These are phyloP conservation scores for Agonopterix arenella DNA, from an alignment of 2,888 invertebrate genomes.

Conservation along the genomic window DNA sequence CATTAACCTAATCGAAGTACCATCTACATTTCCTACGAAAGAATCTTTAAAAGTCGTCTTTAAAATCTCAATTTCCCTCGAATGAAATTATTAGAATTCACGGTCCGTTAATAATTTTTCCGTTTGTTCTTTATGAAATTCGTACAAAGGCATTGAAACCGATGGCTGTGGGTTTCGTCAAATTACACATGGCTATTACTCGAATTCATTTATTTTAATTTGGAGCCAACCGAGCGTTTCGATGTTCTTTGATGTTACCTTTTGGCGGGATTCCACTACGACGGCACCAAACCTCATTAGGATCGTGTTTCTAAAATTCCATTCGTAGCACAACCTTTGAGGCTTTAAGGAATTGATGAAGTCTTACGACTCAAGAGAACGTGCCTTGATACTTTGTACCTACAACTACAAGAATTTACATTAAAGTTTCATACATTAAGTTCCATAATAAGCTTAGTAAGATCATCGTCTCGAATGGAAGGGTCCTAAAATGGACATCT, in stretches of 20 bases:
- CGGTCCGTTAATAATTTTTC: conserved; percentile 12
- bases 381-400: no score
- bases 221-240: conserved; percentile 22
- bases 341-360: no score
- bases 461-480: no score
- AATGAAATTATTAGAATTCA: conserved; percentile 24
- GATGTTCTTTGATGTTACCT: conserved; percentile 25
- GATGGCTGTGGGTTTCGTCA: conserved; percentile 18
- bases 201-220: conserved; percentile 25
- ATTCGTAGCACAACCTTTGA: no score
- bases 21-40: not conserved
- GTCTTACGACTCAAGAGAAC: no score
- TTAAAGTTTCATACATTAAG: no score
- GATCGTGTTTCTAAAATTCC: conserved; percentile 20
- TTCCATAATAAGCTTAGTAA: no score
- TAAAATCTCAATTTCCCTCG: conserved; percentile 16
- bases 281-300: conserved; percentile 31
- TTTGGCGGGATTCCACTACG: conserved; percentile 21
- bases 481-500: no score
- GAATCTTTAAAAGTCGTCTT: conserved; percentile 8
- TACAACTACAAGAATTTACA: no score
- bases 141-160: conserved; percentile 18
- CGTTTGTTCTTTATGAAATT: conserved; percentile 5
- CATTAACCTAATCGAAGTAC: no score
- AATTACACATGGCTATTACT: conserved; percentile 33